These are phyloP conservation scores for Tetramorium parvispinum DNA, from an alignment of 1,140 invertebrate genomes.

Conservation along the genomic window DNA sequence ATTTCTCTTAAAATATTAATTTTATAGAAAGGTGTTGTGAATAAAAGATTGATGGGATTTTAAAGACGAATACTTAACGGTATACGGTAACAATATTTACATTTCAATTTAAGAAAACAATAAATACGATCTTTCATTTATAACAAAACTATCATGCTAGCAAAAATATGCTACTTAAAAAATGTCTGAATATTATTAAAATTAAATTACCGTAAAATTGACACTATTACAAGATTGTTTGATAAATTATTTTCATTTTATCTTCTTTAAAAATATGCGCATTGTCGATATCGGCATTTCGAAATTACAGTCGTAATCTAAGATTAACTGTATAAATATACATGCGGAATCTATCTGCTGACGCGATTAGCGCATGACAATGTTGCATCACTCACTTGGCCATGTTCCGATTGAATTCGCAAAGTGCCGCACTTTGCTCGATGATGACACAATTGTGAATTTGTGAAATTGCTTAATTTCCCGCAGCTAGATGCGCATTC, in stretches of 20 bases:
- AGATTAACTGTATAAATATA: neutral
- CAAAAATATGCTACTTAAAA: neutral
- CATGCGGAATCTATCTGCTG: neutral
- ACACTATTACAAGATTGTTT: neutral
- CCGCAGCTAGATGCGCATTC: neutral
- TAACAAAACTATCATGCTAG: neutral
- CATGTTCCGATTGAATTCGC: neutral
- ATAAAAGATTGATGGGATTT: neutral
- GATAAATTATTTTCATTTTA: neutral
- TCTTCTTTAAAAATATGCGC: neutral
- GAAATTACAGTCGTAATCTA: neutral
- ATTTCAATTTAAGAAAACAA: neutral
- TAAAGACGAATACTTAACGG: neutral
- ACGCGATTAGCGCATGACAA: neutral
- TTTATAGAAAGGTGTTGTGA: neutral
- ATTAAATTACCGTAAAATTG: neutral
- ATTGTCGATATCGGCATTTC: neutral
- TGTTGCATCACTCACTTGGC: constrained; percentile 2
- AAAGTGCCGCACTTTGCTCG: neutral
- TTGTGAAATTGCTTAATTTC: constrained; percentile 7
- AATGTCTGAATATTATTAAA: neutral
- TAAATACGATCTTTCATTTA: neutral
- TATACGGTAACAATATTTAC: neutral
- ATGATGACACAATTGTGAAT: neutral
- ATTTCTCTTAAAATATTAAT: constrained; percentile 3